phyloP scores from a whole-genome alignment of 2,888 invertebrate genomes.

The Pheosia gnoma region DNA sequence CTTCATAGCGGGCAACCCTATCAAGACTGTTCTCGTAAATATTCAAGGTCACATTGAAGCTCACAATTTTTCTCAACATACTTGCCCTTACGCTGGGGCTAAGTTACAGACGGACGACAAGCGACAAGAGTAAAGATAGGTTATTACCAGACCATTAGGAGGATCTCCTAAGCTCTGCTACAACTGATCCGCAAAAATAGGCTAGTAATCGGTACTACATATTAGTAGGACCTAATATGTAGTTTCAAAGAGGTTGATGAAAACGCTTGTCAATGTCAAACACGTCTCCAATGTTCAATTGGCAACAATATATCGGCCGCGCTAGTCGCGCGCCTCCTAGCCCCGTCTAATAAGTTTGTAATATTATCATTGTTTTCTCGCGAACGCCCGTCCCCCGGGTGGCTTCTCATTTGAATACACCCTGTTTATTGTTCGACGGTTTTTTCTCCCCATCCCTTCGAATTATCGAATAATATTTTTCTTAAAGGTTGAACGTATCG shows the following conservation, averaged over 20 bases:
- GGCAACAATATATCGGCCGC: background rate
- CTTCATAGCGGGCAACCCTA: constrained; percentile 53
- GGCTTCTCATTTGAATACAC: constrained; percentile 77
- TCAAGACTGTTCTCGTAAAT: constrained; percentile 65
- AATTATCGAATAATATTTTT: constrained; percentile 76
- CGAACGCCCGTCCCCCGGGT: constrained; percentile 46
- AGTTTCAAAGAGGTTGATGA: no score
- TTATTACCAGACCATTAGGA: no score
- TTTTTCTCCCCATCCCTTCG: constrained; percentile 54
- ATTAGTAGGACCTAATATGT: no score
- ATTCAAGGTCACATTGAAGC: constrained; percentile 70
- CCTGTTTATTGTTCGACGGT: constrained; percentile 75
- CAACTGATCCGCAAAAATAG: no score
- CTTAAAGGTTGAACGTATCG: constrained; percentile 65
- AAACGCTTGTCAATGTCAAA: no score
- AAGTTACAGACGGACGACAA: constrained; percentile 8
- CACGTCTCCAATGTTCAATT: no score
- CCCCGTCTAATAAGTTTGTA: constrained; percentile 75
- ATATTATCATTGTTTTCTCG: constrained; percentile 79
- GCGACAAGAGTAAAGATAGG: no score
- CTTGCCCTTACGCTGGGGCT: constrained; percentile 50
- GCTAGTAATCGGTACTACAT: no score
- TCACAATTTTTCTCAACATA: constrained; percentile 69
- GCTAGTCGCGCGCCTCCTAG: constrained; percentile 41
- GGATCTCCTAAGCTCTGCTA: no score